Base-by-base conservation (phyloP, 2,113 vertebrate species). In the Rhea americana region DNA sequence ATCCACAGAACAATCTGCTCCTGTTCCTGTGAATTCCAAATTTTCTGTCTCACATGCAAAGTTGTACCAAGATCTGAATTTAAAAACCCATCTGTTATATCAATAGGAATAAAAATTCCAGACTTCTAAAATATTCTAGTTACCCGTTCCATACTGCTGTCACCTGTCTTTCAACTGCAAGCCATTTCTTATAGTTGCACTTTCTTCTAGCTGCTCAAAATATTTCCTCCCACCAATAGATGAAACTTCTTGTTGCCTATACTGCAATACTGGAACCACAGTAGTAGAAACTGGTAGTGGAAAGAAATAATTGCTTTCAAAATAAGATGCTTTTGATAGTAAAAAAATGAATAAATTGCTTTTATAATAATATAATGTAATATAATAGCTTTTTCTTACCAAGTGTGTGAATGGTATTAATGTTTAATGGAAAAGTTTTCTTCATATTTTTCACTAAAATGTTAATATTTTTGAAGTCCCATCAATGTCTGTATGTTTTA, bases 1-100 rank as follows among this genome's bases (percentile, higher is more conserved):
- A 94, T 87, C 75, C 39, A 51, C 43, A 81, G 94, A 96, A 96
- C 93, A 95, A 91, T 94, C 95, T 96, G 94, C 93, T 96, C 65
- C 80, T 87, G 71, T 96, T 96, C 94, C 82, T 22, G 5, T 88
- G 87, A 96, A 93, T 91, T 96, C 90, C 82, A 90, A 90, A 85
- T 96, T 96, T 90, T 95, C 85, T 68, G 95, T 96, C 90, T 94
- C 95, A 94, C 93, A 95, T 96, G 91, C 82, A 91, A 95, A 96
- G 80, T 85, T 95, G 76, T 94, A 96, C 93, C 28, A 70, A 91
- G 95, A 96, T 76, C 91, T 96, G 96, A 82, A 94, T 95, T 95
- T 96, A 91, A 94, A 96, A 96, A 81, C 73, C 93, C 94, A 96
- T 96, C 90, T 96, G 95, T 95, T 94, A 85, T 90, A 95, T 93